These are phyloP conservation scores for Lordiphosa collinella DNA, from an alignment of 1,140 invertebrate species.

Conservation along the genomic window DNA sequence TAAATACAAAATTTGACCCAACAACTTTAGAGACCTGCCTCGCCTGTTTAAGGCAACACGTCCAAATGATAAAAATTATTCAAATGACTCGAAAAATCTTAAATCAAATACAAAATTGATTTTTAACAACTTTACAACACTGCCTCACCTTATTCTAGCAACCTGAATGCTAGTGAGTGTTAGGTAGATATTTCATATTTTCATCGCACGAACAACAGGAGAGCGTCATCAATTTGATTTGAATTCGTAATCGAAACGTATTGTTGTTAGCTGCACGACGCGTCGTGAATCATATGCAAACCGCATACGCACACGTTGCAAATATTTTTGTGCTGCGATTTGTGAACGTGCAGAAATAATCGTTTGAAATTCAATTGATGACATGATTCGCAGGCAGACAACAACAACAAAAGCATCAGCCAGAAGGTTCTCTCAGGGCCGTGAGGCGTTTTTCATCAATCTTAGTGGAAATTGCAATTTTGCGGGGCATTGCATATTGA, in stretches of 20 bases:
- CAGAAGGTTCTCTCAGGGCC: conserved; percentile 33
- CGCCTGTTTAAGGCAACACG: no score
- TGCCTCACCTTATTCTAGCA: neutral
- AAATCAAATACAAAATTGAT: no score
- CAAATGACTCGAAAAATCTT: no score
- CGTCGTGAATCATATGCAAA: conserved; percentile 3
- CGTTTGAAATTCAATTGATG: conserved; percentile 77
- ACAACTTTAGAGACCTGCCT: no score
- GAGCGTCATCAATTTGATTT: conserved; percentile 64
- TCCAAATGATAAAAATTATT: no score
- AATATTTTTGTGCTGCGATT: conserved; percentile 65
- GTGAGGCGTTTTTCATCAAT: conserved; percentile 70
- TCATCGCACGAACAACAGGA: conserved; percentile 43
- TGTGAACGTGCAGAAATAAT: conserved; percentile 71
- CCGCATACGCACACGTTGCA: conserved; percentile 35
- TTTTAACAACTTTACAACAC: neutral
- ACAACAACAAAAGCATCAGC: conserved; percentile 21
- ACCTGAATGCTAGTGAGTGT: neutral
- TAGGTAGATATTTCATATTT: conserved; percentile 24
- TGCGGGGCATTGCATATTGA: conserved; percentile 65
- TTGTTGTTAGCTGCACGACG: conserved; percentile 20
- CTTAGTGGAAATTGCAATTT: conserved; percentile 78
- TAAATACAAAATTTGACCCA: no score
- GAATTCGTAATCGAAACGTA: conserved; percentile 75
- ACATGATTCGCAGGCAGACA: conserved; percentile 63